Evolutionary conservation across 2,113 vertebrate species (phyloP).

Genomic region (Dinomys branickii): DNA sequence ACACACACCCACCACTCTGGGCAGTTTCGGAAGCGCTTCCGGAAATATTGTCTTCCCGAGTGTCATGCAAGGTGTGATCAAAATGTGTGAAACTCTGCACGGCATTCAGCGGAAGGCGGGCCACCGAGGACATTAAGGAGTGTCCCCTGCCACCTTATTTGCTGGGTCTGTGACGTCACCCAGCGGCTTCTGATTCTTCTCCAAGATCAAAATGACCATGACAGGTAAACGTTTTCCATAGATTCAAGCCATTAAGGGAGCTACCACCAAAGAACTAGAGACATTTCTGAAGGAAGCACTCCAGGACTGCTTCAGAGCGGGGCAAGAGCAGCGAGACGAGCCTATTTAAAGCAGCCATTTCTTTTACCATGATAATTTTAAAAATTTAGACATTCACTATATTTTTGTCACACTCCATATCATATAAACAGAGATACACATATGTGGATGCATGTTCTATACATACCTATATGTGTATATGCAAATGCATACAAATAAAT

Average conservation of each 20-base stretch:
- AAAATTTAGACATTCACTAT: background rate
- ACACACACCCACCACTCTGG: background rate
- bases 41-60: background rate
- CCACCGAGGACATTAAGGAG: background rate
- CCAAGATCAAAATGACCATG: background rate
- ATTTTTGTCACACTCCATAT: background rate
- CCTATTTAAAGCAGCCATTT: background rate
- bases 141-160: background rate
- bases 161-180: background rate
- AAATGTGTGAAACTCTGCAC: background rate
- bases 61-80: background rate
- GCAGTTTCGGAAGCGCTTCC: background rate
- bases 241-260: background rate
- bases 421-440: background rate
- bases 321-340: background rate
- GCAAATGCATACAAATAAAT: background rate
- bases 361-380: background rate
- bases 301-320: background rate
- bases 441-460: background rate
- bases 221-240: background rate
- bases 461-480: background rate
- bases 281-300: background rate
- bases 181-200: background rate
- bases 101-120: background rate
- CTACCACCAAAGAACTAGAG: background rate